Conservation (phyloP, 2,113 vertebrate genomes). For the Balaeniceps rex region DNA sequence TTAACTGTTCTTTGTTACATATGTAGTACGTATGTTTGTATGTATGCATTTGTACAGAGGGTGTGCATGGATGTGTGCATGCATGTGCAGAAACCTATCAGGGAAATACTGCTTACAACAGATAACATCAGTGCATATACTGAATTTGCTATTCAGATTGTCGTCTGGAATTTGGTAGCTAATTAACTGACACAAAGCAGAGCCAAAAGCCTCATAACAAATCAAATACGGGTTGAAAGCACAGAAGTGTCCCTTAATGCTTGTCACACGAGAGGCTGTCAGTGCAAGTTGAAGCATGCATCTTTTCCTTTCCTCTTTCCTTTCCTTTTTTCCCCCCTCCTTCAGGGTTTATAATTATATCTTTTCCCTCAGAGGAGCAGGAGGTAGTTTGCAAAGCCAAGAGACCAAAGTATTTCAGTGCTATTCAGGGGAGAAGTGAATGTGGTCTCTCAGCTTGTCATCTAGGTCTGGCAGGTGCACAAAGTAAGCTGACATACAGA, state of each 20-base stretch:
- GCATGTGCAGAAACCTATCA: background rate
- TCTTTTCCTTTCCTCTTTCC: conserved; percentile 28
- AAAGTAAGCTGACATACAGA: conserved; percentile 49
- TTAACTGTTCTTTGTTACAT: conserved; percentile 61
- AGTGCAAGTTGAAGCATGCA: conserved; percentile 38
- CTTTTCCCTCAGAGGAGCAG: conserved; percentile 52
- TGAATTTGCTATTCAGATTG: conserved; percentile 63
- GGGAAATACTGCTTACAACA: conserved; percentile 32
- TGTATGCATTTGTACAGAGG: background rate
- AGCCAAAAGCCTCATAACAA: conserved; percentile 55
- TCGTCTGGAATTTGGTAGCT: conserved; percentile 67
- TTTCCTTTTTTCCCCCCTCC: background rate
- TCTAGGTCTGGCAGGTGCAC: conserved; percentile 62
- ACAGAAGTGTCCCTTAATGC: conserved; percentile 34
- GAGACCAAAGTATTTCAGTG: conserved; percentile 55
- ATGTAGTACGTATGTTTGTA: background rate
- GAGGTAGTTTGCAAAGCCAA: conserved; percentile 62
- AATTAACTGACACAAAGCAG: conserved; percentile 69
- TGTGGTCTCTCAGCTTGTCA: conserved; percentile 72
- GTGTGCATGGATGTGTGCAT: background rate
- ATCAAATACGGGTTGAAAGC: conserved; percentile 32
- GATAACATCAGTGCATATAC: conserved; percentile 36
- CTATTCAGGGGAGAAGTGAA: conserved; percentile 63
- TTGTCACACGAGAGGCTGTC: conserved; percentile 45
- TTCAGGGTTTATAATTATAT: conserved; percentile 69